Evolutionary conservation across 23 tunicate genomes (phyloP), one percentile per base, ranked within the genome.

Genomic region (Halocynthia aurantium): DNA sequence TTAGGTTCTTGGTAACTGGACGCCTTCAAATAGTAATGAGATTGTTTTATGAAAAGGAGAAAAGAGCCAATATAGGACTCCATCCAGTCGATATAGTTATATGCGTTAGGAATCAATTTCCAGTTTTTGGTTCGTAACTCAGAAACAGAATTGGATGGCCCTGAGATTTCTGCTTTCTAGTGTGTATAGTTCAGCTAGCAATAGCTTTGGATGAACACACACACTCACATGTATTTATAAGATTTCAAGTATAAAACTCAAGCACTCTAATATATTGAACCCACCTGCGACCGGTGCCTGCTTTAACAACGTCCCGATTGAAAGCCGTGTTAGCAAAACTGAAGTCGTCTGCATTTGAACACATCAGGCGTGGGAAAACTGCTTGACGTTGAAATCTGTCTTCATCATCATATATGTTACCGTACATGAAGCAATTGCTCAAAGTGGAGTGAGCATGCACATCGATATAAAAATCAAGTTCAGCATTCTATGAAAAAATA

Each of bases 341-440:
- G 81, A 94, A 94, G 65, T 94, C 99, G 12, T 94, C 91, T 6
- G 95, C 95, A 65, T 86, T 83, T 52, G 55, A 69, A 74, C 98
- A 92, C 98, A 92, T 92, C 50, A 92, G 78, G 22, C 88, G 57
- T 6, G 98, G 98, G 57, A 93, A 93, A 15, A 84, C 84, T 12
- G 99, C 92, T 69, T 94, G 99, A 31, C 94, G 75, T 61, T 94
- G 95, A 62, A 85, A 84, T 57, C 94, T 54, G 8, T 88, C 88
- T 31, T 94, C 99, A 17, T 94, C 99, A 52, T 88, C 95, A 70
- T 88, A 88, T n/a, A 88, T 88, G 76, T 94, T 94, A 21, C 99
- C 99, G 82, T 94, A 94, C 99, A 94, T 94, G 84, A 94, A 94
- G 75, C 95, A 88, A 72, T 88, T 88, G 58, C 90, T 88, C 56